These are phyloP conservation scores for Clarias batrachus DNA, from an alignment of 2,113 vertebrate genomes.

Conservation along the genomic window DNA sequence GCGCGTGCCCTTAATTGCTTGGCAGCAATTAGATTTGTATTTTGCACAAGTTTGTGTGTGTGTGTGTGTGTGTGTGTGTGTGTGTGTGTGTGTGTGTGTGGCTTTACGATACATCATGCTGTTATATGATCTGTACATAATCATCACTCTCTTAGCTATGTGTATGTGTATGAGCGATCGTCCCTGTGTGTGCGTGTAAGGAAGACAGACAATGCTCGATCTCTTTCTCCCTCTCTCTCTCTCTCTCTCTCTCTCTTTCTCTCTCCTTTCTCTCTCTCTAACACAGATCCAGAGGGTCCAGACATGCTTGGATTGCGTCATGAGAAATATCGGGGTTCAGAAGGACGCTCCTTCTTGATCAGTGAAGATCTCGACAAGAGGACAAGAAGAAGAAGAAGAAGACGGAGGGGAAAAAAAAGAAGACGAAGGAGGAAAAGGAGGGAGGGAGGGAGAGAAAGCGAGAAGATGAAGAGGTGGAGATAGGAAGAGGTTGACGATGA, in stretches of 20 bases:
- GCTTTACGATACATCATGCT: not conserved
- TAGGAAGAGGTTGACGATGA: conserved; percentile 11
- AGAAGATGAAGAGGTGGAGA: conserved; percentile 25
- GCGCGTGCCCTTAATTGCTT: conserved; percentile 53
- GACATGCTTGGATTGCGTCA: not conserved
- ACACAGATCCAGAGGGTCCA: not conserved
- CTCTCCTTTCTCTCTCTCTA: not conserved
- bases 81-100: conserved; percentile 28
- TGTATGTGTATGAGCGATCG: not conserved
- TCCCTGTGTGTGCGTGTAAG: not conserved
- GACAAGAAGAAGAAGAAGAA: not conserved
- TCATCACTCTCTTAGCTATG: not conserved
- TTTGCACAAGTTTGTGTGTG: conserved; percentile 36
- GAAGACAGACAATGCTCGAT: not conserved
- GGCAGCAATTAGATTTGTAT: conserved; percentile 56
- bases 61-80: conserved; percentile 38
- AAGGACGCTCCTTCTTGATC: not conserved
- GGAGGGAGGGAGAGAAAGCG: not conserved
- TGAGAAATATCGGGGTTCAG: conserved; percentile 1
- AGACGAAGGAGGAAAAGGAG: not conserved
- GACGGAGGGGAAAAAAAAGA: not conserved
- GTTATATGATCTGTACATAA: conserved; percentile 11
- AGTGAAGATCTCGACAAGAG: conserved; percentile 22
- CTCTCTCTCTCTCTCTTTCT: not conserved
- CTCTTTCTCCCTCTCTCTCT: not conserved